Conservation (phyloP, 2,888 invertebrate species). For the Cybosia mesomella region DNA sequence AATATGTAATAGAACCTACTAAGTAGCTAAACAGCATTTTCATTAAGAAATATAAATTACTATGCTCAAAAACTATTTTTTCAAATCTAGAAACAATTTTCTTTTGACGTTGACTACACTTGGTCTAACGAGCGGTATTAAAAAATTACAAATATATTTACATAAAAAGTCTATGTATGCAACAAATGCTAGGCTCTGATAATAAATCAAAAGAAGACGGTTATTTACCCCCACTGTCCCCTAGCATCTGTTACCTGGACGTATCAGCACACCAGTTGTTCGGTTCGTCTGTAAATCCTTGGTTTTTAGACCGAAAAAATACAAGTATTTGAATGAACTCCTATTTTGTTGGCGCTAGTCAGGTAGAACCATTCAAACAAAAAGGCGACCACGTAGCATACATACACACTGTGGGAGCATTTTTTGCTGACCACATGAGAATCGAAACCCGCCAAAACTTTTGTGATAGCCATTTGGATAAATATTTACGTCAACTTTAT, state of each 20-base stretch:
- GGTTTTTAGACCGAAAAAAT: constrained; percentile 60
- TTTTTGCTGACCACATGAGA: constrained; percentile 53
- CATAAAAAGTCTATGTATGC: neutral
- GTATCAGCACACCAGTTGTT: constrained; percentile 26
- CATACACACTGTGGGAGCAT: constrained; percentile 44
- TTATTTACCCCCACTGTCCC: neutral
- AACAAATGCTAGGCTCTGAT: neutral
- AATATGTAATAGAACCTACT: no score
- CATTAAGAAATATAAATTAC: neutral
- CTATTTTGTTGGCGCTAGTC: constrained; percentile 56
- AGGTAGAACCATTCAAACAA: constrained; percentile 57
- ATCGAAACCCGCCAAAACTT: constrained; percentile 46
- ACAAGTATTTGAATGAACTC: constrained; percentile 51
- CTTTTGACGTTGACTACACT: neutral
- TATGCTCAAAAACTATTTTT: neutral
- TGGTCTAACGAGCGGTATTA: neutral
- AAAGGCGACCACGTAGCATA: constrained; percentile 54
- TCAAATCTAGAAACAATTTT: neutral
- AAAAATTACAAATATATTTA: neutral
- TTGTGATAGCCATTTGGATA: constrained; percentile 32
- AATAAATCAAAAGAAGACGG: neutral
- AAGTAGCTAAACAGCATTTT: no score
- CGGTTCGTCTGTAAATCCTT: constrained; percentile 53
- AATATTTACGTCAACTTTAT: constrained; percentile 30
- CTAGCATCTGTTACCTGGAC: neutral